Evolutionary conservation across 2,888 invertebrate species (phyloP), one percentile per base, ranked within the genome.

Genomic region (Gastrophysa polygoni): DNA sequence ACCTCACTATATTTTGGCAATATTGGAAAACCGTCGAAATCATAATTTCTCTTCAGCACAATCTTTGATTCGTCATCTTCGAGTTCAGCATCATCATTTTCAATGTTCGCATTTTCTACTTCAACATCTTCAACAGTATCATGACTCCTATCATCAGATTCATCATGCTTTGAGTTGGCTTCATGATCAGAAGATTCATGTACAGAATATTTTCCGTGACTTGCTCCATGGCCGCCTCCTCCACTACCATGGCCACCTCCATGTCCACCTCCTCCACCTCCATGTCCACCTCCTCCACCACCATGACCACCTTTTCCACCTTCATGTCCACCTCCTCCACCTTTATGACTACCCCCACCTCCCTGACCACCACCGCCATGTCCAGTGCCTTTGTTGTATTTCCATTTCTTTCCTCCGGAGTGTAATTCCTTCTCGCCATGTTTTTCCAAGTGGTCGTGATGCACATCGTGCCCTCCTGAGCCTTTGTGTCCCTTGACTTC

Each of bases 401-500:
- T 70, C 88, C 88, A 88, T 67, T 87, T 85, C 73, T 86, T 87
- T 1, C 85, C 86, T 0, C 62, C 64, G 7, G 64, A 61, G 0
- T 78, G 83, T 0, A 77, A 82, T 55, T 86, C 84, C 38, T 84
- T 80, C 14, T 72, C 51, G 20, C 82, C 83, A 56, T 85, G 79
- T 51, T 82, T 82, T 2, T 79, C 71, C 0, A 82, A 79, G 56
- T 85, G 83, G 1, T 83, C 82, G 20, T 85, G 83, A 72, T 88
- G 87, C 1, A 80, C 73, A 29, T 88, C 86, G 63, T 87, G 83
- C 0, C 89, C 89, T 0, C 74, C 83, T 0, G 85, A 81, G 0
- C 81, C 71, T 66, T 87, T 85, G 77, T 89, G 87, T 0, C 88
- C 88, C 80, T 86, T 85, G 11, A 84, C 78, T n/a, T 82, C 81